A percentile compares a stretch with the other conserved stretches of the same genome.
These are phyloP conservation scores for Varroa destructor DNA, from an alignment of 1,140 invertebrate genomes.

Conservation along the genomic window DNA sequence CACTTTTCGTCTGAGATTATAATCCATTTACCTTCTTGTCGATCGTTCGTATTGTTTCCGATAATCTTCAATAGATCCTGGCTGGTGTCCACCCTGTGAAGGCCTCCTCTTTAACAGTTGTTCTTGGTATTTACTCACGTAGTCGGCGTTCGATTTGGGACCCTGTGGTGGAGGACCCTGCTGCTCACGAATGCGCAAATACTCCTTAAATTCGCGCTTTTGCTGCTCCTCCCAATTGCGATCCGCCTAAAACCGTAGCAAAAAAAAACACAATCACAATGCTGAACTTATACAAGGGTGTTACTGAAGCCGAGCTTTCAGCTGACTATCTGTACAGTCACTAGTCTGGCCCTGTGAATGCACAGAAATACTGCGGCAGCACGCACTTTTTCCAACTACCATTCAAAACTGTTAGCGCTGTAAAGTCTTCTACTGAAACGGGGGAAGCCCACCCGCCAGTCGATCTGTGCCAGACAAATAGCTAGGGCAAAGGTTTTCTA, in stretches of 20 bases:
- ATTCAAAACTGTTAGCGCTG: too few relatives aligned
- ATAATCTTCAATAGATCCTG: conserved; percentile 17
- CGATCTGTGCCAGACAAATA: too few relatives aligned
- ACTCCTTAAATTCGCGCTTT: conserved; percentile 1
- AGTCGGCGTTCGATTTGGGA: conserved; percentile 24
- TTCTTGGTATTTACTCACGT: conserved; percentile 25
- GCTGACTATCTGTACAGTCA: too few relatives aligned
- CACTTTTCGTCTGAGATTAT: not conserved
- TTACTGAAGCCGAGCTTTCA: not conserved
- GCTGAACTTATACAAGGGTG: not conserved
- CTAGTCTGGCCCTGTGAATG: too few relatives aligned
- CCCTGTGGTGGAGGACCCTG: conserved; percentile 16
- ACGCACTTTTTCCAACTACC: too few relatives aligned
- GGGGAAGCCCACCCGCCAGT: too few relatives aligned
- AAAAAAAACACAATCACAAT: not conserved
- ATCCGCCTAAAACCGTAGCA: not conserved
- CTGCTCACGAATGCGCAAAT: conserved; percentile 1
- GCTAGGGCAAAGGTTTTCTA: too few relatives aligned
- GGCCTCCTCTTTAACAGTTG: conserved; percentile 16
- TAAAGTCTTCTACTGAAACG: too few relatives aligned
- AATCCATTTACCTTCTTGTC: not conserved
- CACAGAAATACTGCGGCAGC: too few relatives aligned
- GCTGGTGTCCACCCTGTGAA: conserved; percentile 23
- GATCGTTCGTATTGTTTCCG: conserved; percentile 24
- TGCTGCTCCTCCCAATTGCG: conserved; percentile 26